phyloP scores from a whole-genome alignment of 2,888 invertebrate species.

The Pristionchus maxplancki region DNA sequence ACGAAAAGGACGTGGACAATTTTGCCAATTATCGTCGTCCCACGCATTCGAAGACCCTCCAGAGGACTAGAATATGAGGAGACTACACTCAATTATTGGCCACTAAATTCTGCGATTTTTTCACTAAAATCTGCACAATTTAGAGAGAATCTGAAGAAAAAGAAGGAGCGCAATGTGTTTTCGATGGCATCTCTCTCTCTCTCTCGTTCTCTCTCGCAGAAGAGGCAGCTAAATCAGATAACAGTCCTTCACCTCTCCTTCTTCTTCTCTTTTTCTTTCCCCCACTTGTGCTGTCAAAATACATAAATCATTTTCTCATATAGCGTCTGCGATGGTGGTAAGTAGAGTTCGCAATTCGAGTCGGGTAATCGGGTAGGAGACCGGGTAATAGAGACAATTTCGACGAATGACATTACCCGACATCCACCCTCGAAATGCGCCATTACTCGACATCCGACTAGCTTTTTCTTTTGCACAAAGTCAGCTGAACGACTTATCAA shows the following conservation, averaged over 20 bases:
- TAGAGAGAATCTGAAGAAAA: not conserved
- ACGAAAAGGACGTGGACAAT: not conserved
- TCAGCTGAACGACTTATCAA: too few relatives aligned
- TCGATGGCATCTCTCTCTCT: not conserved
- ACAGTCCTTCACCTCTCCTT: slow-evolving; percentile 23
- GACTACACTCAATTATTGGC: not conserved
- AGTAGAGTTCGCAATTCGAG: too few relatives aligned
- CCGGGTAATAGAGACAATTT: too few relatives aligned
- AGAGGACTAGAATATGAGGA: not conserved
- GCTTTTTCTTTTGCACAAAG: too few relatives aligned
- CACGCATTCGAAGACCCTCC: slow-evolving; percentile 10
- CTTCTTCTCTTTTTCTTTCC: not conserved
- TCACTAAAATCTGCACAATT: not conserved
- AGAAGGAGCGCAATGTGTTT: not conserved
- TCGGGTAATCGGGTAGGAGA: too few relatives aligned
- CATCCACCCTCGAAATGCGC: too few relatives aligned
- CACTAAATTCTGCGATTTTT: too few relatives aligned
- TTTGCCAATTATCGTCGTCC: slow-evolving; percentile 11
- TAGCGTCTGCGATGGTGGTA: not conserved
- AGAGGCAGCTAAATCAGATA: not conserved
- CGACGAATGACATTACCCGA: too few relatives aligned
- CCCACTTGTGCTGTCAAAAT: not conserved
- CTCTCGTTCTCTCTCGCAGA: not conserved
- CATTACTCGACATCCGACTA: too few relatives aligned
- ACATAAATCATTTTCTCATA: slow-evolving; percentile 31